Base-by-base conservation (phyloP, 2,797 vertebrate species). In the Anguilla megastoma region DNA sequence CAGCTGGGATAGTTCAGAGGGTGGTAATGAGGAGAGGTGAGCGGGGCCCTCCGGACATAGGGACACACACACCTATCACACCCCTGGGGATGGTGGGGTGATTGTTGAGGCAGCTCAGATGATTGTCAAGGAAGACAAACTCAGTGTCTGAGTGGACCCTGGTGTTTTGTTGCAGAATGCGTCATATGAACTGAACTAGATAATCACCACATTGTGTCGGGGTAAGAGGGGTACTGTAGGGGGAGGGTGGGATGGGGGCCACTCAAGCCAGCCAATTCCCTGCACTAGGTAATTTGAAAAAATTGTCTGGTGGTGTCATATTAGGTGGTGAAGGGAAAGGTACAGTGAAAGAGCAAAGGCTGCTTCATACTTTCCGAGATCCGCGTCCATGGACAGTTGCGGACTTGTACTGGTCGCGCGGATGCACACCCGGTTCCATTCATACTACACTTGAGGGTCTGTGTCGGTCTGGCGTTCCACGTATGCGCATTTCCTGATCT, bases 11-110 rank as follows among this genome's bases (percentile, higher is more conserved):
- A 58, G 24, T 27, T 69, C 24, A 69, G 63, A 30, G 5, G 10
- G n/a, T 84, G 83, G 83, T 45, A 84, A 84, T 84, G 45, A 84
- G n/a, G 50, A 84, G 50, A 54, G 83, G 83, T 52, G 50, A 30
- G 48, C 48, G 14, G 50, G 3, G 7, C 12, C 63, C 18, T 84
- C n/a, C n/a, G 48, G 50, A 56, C n/a, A 30, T n/a, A 74, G 33
- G 69, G 69, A 30, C 69, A 36, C 14, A 14, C 69, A 33, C 27
- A 33, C 69, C 30, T 30, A 30, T 16, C 8, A 27, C 69, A 36
- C 27, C 27, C 30, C 30, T 33, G 27, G 27, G 30, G 69, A 74
- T 36, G 30, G 27, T 14, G 30, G 30, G 27, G 9, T 74, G 9
- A 74, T 30, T 30, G 2, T 33, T 74, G 9, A 16, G 27, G 10